These are phyloP conservation scores for Hyperoplus immaculatus DNA, from an alignment of 2,797 vertebrate species.

Conservation along the genomic window DNA sequence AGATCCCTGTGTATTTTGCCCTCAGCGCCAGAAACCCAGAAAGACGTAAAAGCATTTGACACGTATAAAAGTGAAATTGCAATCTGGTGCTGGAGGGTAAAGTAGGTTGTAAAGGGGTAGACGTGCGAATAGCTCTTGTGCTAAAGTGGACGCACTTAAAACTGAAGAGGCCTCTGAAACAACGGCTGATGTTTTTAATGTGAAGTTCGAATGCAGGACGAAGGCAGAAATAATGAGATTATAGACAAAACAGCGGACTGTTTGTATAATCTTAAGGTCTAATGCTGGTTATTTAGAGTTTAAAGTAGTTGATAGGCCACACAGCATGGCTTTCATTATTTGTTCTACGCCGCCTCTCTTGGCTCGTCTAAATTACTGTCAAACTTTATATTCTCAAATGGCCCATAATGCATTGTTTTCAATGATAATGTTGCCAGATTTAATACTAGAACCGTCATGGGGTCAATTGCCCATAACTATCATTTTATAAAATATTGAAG, in stretches of 20 bases:
- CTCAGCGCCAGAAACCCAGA: slow-evolving; percentile 8
- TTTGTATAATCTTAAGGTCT: slow-evolving; percentile 27
- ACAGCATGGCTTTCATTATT: background rate
- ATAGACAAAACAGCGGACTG: slow-evolving; percentile 16
- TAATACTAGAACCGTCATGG: background rate
- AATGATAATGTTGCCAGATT: background rate
- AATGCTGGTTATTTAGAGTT: background rate
- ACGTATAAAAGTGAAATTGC: slow-evolving; percentile 41
- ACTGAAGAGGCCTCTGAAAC: background rate
- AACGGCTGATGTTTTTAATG: background rate
- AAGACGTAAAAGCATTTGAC: slow-evolving; percentile 22
- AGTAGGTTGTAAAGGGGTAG: slow-evolving; percentile 15
- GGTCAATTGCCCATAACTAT: too few species aligned
- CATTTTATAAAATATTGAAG: too few species aligned
- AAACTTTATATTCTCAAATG: background rate
- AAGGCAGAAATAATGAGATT: slow-evolving; percentile 12
- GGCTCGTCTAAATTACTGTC: background rate
- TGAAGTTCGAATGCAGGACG: slow-evolving; percentile 11
- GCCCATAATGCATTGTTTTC: background rate
- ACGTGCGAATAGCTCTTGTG: background rate
- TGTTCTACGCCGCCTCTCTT: background rate
- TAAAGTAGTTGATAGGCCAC: background rate
- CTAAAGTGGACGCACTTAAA: slow-evolving; percentile 9
- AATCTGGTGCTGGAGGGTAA: slow-evolving; percentile 11
- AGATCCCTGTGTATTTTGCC: slow-evolving; percentile 11